Evolutionary conservation across 2,888 invertebrate species (phyloP), one percentile per base, ranked within the genome.

Genomic region (Pediacus dermestoides): DNA sequence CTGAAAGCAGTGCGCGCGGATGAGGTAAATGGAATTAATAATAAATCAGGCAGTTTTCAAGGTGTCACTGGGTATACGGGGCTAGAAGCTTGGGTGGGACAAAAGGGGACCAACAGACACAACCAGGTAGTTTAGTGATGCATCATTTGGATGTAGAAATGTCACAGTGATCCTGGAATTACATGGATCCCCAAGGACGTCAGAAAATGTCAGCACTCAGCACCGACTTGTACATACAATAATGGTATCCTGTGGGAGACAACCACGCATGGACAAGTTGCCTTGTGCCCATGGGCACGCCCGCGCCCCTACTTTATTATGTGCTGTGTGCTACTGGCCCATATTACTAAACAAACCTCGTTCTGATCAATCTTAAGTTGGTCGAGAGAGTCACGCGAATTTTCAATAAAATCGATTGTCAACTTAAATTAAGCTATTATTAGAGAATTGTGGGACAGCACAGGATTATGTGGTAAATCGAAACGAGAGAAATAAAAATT

Each of bases 151-250:
- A 61, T 62, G 58, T 54, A 59, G 64, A 65, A 65, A 68, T 67
- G 67, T 64, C 67, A 64, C 60, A 57, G 57, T 55, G 55, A 64
- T 58, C 59, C 57, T 58, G 60, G 62, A 67, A 67, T 67, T 66
- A 64, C 62, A 64, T 63, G 64, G 60, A 60, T 66, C 68, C 68
- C 67, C 28, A 35, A 45, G 64, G 67, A 57, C 55, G 48, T 53
- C 53, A 62, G 58, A 43, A 68, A 68, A 68, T 68, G 68, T 68
- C 68, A 67, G 64, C 67, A 67, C 67, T 67, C 65, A 60, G 58
- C 62, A 55, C 54, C 57, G 60, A 63, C 61, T 66, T 65, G 62
- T 64, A 67, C 62, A 59, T 63, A 63, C 64, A 65, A 66, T 66
- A 66, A 64, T 64, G 62, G 60, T 60, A 62, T 63, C 64, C 60